Evolutionary conservation across 2,888 invertebrate species (phyloP).

Genomic region (Eupithecia exiguata): DNA sequence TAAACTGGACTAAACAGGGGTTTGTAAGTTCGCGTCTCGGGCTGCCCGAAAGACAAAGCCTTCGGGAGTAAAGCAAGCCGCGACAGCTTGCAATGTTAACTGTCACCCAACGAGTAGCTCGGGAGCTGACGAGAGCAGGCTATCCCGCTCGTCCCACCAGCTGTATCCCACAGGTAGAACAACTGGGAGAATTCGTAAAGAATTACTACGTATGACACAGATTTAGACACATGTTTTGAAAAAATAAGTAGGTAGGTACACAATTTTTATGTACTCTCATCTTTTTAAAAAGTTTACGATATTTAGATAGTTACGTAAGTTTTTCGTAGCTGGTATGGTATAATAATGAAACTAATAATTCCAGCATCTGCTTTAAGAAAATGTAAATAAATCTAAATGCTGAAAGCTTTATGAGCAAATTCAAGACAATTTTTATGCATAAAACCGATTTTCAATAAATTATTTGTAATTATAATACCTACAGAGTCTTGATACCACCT

Average conservation of each 20-base stretch:
- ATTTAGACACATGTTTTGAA: neutral
- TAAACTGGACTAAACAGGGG: neutral
- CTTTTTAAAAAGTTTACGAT: no score
- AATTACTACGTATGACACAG: neutral
- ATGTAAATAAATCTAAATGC: no score
- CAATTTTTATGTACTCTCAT: neutral
- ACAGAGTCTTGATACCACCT: neutral
- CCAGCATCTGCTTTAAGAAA: no score
- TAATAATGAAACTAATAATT: no score
- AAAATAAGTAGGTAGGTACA: neutral
- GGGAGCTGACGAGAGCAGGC: neutral
- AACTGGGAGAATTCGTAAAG: neutral
- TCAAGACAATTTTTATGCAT: no score
- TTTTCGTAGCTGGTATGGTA: no score
- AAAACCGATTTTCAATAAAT: no score
- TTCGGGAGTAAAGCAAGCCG: slow-evolving; percentile 21
- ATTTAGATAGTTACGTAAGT: no score
- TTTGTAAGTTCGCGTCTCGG: neutral
- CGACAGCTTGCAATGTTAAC: slow-evolving; percentile 28
- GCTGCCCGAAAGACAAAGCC: slow-evolving; percentile 13
- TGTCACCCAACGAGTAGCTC: slow-evolving; percentile 22
- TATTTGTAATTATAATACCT: no score
- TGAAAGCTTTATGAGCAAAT: no score
- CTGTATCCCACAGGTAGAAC: neutral
- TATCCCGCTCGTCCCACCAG: neutral